phyloP scores from a whole-genome alignment of 2,888 invertebrate species.

The Diaperis boleti region DNA sequence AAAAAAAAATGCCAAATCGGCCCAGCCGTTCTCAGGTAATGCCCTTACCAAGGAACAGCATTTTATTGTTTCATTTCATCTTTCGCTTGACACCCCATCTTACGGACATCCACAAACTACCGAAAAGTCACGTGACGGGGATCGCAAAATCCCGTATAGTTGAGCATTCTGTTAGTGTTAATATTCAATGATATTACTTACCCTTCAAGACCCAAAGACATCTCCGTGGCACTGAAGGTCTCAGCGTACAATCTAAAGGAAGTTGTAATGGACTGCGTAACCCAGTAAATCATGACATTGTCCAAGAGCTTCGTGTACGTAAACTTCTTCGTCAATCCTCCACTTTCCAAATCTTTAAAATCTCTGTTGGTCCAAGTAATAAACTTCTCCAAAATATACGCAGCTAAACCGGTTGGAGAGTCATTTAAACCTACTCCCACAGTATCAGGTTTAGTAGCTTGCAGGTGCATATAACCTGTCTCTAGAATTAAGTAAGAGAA shows the following conservation, averaged over 20 bases:
- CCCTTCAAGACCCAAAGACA: constrained; percentile 27
- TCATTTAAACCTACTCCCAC: constrained; percentile 78
- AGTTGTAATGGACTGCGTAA: constrained; percentile 78
- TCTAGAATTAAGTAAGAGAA: constrained; percentile 23
- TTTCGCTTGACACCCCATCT: no score
- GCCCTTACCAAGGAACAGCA: no score
- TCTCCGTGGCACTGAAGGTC: constrained; percentile 61
- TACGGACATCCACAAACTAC: no score
- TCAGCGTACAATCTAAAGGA: constrained; percentile 83
- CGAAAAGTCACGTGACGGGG: no score
- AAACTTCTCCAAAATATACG: constrained; percentile 92
- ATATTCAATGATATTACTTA: no score
- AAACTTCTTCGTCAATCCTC: constrained; percentile 76
- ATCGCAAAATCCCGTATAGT: no score
- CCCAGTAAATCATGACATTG: constrained; percentile 88
- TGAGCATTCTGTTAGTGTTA: no score
- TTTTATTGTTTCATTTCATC: no score
- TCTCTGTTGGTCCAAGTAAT: constrained; percentile 77
- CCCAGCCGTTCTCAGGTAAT: no score
- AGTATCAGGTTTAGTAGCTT: constrained; percentile 91
- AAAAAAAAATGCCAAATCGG: no score
- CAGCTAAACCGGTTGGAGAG: constrained; percentile 87
- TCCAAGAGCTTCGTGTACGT: constrained; percentile 80
- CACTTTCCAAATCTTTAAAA: constrained; percentile 70
- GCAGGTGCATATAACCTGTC: constrained; percentile 78